phyloP scores from a whole-genome alignment of 2,797 vertebrate species.

The Tauraco hartlaubi region DNA sequence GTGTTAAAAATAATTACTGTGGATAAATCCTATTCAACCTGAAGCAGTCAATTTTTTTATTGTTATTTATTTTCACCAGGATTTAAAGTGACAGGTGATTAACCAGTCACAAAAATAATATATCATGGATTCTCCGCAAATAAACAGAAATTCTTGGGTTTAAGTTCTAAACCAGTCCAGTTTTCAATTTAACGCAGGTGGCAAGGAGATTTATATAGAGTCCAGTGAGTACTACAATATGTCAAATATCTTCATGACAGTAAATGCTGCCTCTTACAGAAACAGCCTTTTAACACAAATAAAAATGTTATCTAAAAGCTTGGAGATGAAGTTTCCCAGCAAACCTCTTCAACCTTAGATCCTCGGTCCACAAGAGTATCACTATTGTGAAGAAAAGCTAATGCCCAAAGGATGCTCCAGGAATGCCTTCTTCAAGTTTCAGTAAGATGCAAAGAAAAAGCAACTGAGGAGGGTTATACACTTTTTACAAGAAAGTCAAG shows the following conservation, averaged over 20 bases:
- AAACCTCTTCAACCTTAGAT: background rate
- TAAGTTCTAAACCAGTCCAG: background rate
- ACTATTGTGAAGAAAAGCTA: background rate
- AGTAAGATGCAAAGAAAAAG: background rate
- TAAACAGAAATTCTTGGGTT: background rate
- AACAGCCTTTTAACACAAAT: background rate
- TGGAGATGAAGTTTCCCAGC: background rate
- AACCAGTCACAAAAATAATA: background rate
- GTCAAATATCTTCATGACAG: background rate
- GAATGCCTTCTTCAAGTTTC: background rate
- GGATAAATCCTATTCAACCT: background rate
- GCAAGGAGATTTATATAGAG: background rate
- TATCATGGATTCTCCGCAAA: background rate
- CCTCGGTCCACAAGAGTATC: background rate
- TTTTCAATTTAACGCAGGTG: background rate
- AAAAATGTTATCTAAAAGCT: background rate
- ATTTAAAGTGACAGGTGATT: background rate
- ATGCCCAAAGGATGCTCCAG: background rate
- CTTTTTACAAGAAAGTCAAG: background rate
- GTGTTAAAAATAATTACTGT: background rate
- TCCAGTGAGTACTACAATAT: background rate
- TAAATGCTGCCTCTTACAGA: background rate
- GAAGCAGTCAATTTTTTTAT: background rate
- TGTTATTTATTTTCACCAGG: background rate
- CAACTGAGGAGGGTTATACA: accelerated